Base-by-base conservation (phyloP, 1,140 invertebrate species). In the Caenorhabditis brenneri region DNA sequence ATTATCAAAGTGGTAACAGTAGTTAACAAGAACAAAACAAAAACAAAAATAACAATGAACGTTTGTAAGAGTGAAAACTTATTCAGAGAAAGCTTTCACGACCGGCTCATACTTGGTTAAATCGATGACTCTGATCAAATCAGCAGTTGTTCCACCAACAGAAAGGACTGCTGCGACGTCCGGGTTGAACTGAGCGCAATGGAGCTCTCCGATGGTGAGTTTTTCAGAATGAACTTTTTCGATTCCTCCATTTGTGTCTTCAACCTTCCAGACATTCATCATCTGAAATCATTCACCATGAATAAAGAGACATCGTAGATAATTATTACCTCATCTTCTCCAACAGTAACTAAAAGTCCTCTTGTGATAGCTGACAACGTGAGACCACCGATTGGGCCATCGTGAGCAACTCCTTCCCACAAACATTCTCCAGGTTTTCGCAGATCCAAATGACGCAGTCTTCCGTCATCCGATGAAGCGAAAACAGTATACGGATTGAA, bases 361-460 rank as follows among this genome's bases (percentile, higher is more conserved):
- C 80, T 82, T 31, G 87, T 86, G 16, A 42, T 53, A 42, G 42
- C 80, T 39, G 86, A 90, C 22, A 87, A 29, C 19, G 88, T 74
- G 16, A 89, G 36, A 15, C 69, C 58, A 31, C 80, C 82, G 15
- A 83, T 85, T 16, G 79, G 93, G 92, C 95, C 94, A 87, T 95
- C 93, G 90, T 97, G 95, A 5, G 95, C 94, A 83, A 93, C 92
- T 2, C 95, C 88, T 48, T 93, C 93, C 94, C 95, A 97, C 24
- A 98, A 83, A 39, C 94, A 93, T 86, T 94, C 92, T 39, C 91
- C 90, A 69, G 92, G 93, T 88, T 93, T 92, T 80, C 95, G 93
- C 87, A 93, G 93, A 91, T 97, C 96, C 81, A 95, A 93, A 88
- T 94, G 94, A 84, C 94, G 85, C 4, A 88, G 79, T 19, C 27